Percentiles rank a stretch among this genome's conserved stretches.
Evolutionary conservation across 2,113 vertebrate genomes (phyloP).

Genomic region (Corapipo altera): DNA sequence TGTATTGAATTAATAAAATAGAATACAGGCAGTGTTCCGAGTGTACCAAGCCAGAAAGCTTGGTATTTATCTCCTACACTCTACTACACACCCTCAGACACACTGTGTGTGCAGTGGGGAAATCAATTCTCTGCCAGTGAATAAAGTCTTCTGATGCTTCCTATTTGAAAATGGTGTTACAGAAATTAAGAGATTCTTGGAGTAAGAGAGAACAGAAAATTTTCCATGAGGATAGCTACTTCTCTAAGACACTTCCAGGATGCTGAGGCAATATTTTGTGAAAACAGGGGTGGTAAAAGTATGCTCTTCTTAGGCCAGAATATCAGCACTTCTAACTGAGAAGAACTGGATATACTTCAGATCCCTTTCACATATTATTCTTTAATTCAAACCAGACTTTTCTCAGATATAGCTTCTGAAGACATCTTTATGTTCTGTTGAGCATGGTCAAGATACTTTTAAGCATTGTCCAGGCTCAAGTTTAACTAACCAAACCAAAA

Average conservation of each 20-base stretch:
- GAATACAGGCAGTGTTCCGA: not conserved
- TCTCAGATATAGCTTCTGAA: not conserved
- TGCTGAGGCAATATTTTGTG: not conserved
- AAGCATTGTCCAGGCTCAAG: not conserved
- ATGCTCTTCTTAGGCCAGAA: not conserved
- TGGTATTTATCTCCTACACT: not conserved
- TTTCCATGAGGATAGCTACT: not conserved
- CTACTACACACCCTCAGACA: not conserved
- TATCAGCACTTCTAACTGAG: not conserved
- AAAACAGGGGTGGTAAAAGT: not conserved
- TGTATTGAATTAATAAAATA: not conserved
- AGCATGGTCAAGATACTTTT: not conserved
- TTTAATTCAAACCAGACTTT: not conserved
- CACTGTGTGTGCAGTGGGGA: not conserved
- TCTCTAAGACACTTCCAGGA: not conserved
- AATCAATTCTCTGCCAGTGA: not conserved
- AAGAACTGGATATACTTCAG: not conserved
- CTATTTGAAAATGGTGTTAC: not conserved
- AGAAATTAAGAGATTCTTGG: not conserved
- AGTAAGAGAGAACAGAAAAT: not conserved
- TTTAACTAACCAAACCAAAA: not conserved
- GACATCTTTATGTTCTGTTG: not conserved
- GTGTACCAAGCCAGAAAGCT: not conserved
- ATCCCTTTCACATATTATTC: not conserved
- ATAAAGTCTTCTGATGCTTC: not conserved